Conservation (phyloP, 2,888 invertebrate genomes). For the Mactromeris polynyma region DNA sequence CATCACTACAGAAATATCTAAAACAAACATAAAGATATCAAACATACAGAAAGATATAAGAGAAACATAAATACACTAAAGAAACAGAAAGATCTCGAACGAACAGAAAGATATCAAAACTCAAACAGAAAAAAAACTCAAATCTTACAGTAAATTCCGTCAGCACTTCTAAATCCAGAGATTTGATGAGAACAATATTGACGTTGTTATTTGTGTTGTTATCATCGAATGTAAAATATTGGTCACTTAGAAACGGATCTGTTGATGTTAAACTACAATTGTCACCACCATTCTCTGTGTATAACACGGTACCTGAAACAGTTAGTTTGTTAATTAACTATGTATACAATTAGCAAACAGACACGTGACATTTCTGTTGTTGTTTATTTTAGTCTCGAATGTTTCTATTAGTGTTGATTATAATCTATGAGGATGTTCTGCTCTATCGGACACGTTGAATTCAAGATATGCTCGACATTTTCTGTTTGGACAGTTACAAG, state of each 20-base stretch:
- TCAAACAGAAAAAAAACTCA: not conserved
- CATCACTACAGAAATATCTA: too few relatives aligned
- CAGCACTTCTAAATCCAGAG: conserved; percentile 40
- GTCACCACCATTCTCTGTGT: not conserved
- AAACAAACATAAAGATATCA: not conserved
- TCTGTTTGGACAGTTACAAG: too few relatives aligned
- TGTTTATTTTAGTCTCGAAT: too few relatives aligned
- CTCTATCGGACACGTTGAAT: too few relatives aligned
- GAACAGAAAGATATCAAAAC: not conserved
- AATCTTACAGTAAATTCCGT: not conserved
- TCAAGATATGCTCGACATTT: too few relatives aligned
- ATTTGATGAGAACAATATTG: conserved; percentile 10
- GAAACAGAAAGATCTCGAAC: not conserved
- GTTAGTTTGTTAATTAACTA: too few relatives aligned
- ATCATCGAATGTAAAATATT: conserved; percentile 21
- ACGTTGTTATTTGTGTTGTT: not conserved
- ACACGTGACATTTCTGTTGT: too few relatives aligned
- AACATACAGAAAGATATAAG: not conserved
- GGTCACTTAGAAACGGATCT: not conserved
- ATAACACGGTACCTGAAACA: not conserved
- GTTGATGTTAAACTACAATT: conserved; percentile 13
- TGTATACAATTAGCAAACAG: too few relatives aligned
- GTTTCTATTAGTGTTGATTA: too few relatives aligned
- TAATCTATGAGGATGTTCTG: too few relatives aligned
- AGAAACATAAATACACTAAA: not conserved